Conservation (phyloP, 2,113 vertebrate genomes). For the Callopanchax toddi region DNA sequence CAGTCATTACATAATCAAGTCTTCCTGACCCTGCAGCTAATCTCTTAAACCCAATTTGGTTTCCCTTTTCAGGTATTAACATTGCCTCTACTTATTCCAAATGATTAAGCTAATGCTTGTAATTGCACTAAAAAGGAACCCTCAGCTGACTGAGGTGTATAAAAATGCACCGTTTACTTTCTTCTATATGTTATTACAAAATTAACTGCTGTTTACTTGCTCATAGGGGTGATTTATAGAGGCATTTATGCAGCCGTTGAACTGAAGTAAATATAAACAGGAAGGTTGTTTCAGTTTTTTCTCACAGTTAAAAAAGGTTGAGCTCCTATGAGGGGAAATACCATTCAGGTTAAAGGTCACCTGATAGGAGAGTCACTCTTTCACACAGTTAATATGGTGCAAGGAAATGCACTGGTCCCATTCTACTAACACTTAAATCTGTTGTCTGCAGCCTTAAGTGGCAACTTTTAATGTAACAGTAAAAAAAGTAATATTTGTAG, state of each 20-base stretch:
- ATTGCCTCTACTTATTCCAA: neutral
- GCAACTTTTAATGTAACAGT: too few species aligned
- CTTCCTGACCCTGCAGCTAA: constrained; percentile 23
- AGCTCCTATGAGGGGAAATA: constrained; percentile 6
- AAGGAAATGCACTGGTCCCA: neutral
- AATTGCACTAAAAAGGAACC: constrained; percentile 1
- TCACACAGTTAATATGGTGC: constrained; percentile 6
- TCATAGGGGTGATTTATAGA: too few species aligned
- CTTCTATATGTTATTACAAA: too few species aligned
- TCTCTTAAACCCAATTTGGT: constrained; percentile 33
- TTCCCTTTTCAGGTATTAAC: constrained; percentile 1
- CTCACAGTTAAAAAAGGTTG: too few species aligned
- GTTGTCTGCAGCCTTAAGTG: neutral
- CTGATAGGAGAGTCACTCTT: constrained; percentile 6
- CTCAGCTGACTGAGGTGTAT: neutral
- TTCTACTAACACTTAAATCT: constrained; percentile 10
- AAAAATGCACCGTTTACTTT: too few species aligned
- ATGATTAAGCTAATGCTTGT: constrained; percentile 3
- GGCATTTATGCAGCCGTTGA: too few species aligned
- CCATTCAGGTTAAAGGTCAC: constrained; percentile 27
- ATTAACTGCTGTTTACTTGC: too few species aligned
- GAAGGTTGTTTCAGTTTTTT: too few species aligned
- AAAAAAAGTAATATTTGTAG: too few species aligned
- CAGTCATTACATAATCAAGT: neutral
- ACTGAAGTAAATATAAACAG: too few species aligned